phyloP scores from a whole-genome alignment of 1,140 invertebrate species.

The Microplitis demolitor region DNA sequence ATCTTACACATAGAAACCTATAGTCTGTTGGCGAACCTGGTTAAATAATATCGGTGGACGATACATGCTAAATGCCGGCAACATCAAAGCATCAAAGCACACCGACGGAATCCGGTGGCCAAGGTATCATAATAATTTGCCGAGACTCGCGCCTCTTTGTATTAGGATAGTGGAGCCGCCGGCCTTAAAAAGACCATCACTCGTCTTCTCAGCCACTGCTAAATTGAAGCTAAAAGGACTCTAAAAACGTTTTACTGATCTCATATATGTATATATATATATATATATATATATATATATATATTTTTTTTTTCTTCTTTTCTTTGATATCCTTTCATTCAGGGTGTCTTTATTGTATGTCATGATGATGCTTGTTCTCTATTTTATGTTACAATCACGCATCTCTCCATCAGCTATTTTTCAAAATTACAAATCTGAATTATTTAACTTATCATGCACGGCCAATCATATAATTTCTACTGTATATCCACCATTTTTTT shows the following conservation, averaged over 20 bases:
- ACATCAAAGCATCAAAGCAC: conserved; percentile 59
- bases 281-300: too few species aligned
- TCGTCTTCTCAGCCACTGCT: conserved; percentile 33
- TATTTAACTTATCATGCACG: too few species aligned
- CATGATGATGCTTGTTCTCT: too few species aligned
- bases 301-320: too few species aligned
- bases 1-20: background rate
- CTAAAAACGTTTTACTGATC: conserved; percentile 55
- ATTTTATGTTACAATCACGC: too few species aligned
- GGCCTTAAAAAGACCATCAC: conserved; percentile 34
- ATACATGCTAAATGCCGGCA: conserved; percentile 57
- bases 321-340: background rate
- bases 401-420: too few species aligned
- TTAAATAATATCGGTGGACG: conserved; percentile 52
- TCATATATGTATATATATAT: conserved; percentile 10
- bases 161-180: conserved; percentile 58
- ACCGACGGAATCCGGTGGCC: conserved; percentile 60
- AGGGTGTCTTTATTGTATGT: too few species aligned
- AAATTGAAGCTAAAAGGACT: conserved; percentile 54
- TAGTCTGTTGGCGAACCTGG: conserved; percentile 37
- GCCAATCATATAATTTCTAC: too few species aligned
- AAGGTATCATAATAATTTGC: conserved; percentile 63
- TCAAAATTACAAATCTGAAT: too few species aligned
- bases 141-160: conserved; percentile 59
- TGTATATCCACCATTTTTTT: too few species aligned